A percentile compares a stretch with the other conserved stretches of the same genome.
These are phyloP conservation scores for Drosophila arizonae DNA, from an alignment of 1,140 invertebrate species.

Conservation along the genomic window DNA sequence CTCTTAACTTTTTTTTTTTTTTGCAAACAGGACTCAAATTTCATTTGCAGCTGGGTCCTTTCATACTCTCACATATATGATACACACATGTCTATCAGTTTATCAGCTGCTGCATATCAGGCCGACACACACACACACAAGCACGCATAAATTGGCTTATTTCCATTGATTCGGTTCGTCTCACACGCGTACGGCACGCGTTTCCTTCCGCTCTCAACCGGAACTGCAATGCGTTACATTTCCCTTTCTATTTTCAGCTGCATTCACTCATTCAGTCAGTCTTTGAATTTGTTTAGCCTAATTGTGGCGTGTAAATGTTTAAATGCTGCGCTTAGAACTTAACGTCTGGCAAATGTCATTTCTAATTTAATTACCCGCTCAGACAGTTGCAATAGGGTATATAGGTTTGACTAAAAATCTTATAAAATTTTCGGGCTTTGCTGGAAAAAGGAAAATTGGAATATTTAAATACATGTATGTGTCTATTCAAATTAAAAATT, in stretches of 20 bases:
- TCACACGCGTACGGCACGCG: conserved; percentile 52
- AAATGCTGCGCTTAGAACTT: conserved; percentile 33
- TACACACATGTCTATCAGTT: neutral
- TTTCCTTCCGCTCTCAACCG: conserved; percentile 47
- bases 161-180: conserved; percentile 46
- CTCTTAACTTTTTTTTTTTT: neutral
- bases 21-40: conserved; percentile 32
- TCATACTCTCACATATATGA: neutral
- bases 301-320: conserved; percentile 47
- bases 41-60: conserved; percentile 30
- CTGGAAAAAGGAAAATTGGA: no score
- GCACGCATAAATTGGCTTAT: neutral
- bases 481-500: neutral
- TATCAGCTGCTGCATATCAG: conserved; percentile 43
- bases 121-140: neutral
- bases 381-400: neutral
- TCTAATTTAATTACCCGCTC: neutral
- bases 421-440: no score
- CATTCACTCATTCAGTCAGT: conserved; percentile 7
- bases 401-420: neutral
- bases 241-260: conserved; percentile 23
- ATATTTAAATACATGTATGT: no score
- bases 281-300: conserved; percentile 42
- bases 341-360: conserved; percentile 26
- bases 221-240: conserved; percentile 41